Conservation (phyloP, 2,888 invertebrate genomes). For the Antheraea yamamai region DNA sequence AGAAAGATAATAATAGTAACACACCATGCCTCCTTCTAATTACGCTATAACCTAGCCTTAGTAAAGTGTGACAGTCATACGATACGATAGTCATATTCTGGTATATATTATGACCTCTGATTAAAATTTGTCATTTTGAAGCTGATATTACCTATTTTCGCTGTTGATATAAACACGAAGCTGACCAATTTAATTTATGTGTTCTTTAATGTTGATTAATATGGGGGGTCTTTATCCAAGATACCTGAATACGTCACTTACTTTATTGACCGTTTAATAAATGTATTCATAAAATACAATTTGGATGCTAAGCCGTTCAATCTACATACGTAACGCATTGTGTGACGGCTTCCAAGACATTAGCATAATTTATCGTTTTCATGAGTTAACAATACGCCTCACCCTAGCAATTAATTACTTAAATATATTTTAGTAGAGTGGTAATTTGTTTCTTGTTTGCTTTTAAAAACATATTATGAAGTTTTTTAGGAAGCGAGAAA, state of each 20-base stretch:
- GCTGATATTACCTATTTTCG: too few species aligned
- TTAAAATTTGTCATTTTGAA: too few species aligned
- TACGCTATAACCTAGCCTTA: too few species aligned
- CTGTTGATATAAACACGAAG: too few species aligned
- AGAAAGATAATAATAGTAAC: too few species aligned
- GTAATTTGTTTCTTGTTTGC: background rate
- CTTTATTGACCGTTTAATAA: background rate
- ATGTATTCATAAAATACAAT: conserved; percentile 3
- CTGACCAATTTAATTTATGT: too few species aligned
- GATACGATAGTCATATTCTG: too few species aligned
- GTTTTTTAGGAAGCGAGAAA: too few species aligned
- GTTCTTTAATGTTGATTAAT: background rate
- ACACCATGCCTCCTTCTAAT: too few species aligned
- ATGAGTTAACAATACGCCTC: background rate
- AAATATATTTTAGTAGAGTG: background rate
- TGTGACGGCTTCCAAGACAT: background rate
- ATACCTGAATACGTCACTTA: background rate
- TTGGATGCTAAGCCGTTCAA: conserved; percentile 10
- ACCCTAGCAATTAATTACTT: background rate
- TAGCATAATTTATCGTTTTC: background rate
- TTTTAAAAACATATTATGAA: too few species aligned
- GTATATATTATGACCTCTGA: too few species aligned
- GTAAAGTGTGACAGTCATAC: too few species aligned
- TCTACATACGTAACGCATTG: conserved; percentile 2
- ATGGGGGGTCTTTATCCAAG: background rate